Percentiles rank a stretch among this genome's conserved stretches.
Evolutionary conservation across 2,888 invertebrate species (phyloP).

Genomic region (Archaeoteleia sp.): DNA sequence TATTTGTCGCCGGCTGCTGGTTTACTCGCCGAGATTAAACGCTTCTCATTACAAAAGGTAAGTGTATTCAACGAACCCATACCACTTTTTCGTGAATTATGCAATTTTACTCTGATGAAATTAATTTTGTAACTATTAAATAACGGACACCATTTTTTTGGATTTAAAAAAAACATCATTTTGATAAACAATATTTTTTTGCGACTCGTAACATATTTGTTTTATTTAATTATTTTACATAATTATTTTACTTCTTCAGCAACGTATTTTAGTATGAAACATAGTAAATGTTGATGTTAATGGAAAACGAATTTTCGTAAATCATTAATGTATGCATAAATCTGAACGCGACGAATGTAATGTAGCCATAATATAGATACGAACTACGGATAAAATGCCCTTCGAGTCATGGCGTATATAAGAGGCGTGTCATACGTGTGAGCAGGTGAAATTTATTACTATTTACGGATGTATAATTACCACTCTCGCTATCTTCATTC

Average conservation of each 20-base stretch:
- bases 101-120: background rate
- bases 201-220: no score
- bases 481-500: conserved; percentile 48
- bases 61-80: conserved; percentile 48
- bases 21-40: conserved; percentile 77
- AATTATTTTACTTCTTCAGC: no score
- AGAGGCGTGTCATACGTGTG: conserved; percentile 37
- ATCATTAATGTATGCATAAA: background rate
- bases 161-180: no score
- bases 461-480: conserved; percentile 51
- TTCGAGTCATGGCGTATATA: conserved; percentile 10
- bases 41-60: conserved; percentile 65
- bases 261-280: no score
- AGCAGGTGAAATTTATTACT: conserved; percentile 46
- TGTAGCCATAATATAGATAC: conserved; percentile 19
- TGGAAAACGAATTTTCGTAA: conserved; percentile 13
- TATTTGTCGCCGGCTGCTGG: conserved; percentile 80
- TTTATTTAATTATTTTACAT: no score
- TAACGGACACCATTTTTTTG: no score
- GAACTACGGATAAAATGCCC: conserved; percentile 38
- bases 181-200: no score
- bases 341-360: conserved; percentile 17
- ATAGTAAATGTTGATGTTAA: conserved; percentile 26
- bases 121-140: background rate
- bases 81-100: background rate